Percentiles rank a stretch among this genome's conserved stretches.
Evolutionary conservation across 64 coral and sea anemone species (phyloP).

Genomic region (Trachythela sp.): DNA sequence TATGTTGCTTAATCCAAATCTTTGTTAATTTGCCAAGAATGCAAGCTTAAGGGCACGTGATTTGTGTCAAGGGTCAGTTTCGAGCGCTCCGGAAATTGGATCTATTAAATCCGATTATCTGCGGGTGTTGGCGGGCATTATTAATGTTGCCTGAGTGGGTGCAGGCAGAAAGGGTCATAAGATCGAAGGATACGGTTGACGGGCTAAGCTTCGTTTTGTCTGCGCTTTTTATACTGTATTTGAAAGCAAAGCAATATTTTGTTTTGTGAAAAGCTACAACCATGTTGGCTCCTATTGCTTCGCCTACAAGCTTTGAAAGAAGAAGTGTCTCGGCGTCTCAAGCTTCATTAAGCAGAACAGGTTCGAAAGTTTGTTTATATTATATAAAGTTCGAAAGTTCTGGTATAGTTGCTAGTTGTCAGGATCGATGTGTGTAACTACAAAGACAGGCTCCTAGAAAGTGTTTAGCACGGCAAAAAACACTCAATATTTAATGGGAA

Average conservation of each 20-base stretch:
- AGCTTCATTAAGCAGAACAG: neutral
- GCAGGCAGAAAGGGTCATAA: neutral
- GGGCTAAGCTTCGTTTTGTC: neutral
- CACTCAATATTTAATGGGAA: too few species aligned
- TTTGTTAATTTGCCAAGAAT: too few species aligned
- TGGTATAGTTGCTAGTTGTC: too few species aligned
- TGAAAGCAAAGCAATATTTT: neutral
- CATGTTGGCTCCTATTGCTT: neutral
- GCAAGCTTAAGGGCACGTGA: neutral
- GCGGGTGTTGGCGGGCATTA: neutral
- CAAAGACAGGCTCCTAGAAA: too few species aligned
- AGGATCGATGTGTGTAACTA: too few species aligned
- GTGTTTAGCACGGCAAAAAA: too few species aligned
- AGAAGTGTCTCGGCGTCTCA: neutral
- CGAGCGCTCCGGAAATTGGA: neutral
- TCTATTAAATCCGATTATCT: neutral
- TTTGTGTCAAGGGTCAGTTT: neutral
- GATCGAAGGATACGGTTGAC: neutral
- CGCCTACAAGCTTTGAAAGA: slow-evolving; percentile 5
- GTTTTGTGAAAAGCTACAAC: too few species aligned
- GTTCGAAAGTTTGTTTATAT: neutral
- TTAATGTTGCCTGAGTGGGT: neutral
- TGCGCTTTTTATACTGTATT: neutral
- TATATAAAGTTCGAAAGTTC: too few species aligned
- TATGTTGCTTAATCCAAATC: too few species aligned